These are phyloP conservation scores for Larimichthys crocea DNA, from an alignment of 2,113 vertebrate genomes.

Conservation along the genomic window DNA sequence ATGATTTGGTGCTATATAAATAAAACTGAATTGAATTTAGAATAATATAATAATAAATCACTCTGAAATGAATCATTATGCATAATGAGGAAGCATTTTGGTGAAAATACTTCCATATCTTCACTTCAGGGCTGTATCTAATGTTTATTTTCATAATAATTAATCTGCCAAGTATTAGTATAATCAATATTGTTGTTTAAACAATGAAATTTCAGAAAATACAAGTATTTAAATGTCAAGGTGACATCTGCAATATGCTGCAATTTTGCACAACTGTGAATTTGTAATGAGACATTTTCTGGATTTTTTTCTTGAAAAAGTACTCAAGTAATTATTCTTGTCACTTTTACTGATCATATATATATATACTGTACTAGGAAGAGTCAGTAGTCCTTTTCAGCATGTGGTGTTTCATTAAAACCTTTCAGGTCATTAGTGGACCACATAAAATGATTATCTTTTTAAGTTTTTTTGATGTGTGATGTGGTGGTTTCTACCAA, in stretches of 20 bases:
- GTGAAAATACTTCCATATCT: not conserved
- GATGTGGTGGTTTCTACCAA: not conserved
- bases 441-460: too few relatives aligned
- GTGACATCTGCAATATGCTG: too few relatives aligned
- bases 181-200: too few relatives aligned
- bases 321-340: not conserved
- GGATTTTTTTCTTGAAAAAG: not conserved
- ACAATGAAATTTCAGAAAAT: not conserved
- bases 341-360: not conserved
- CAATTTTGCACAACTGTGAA: too few relatives aligned
- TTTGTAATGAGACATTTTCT: too few relatives aligned
- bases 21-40: too few relatives aligned
- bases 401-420: not conserved
- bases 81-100: not conserved
- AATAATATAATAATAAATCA: not conserved
- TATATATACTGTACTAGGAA: not conserved
- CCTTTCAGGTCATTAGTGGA: too few relatives aligned
- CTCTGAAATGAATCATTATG: not conserved
- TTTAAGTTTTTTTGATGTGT: not conserved
- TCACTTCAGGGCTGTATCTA: not conserved
- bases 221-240: not conserved
- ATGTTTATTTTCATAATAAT: not conserved
- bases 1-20: too few relatives aligned
- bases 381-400: not conserved
- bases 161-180: too few relatives aligned